Evolutionary conservation across 2,888 invertebrate genomes (phyloP).

Genomic region (Caenorhabditis parvicauda): DNA sequence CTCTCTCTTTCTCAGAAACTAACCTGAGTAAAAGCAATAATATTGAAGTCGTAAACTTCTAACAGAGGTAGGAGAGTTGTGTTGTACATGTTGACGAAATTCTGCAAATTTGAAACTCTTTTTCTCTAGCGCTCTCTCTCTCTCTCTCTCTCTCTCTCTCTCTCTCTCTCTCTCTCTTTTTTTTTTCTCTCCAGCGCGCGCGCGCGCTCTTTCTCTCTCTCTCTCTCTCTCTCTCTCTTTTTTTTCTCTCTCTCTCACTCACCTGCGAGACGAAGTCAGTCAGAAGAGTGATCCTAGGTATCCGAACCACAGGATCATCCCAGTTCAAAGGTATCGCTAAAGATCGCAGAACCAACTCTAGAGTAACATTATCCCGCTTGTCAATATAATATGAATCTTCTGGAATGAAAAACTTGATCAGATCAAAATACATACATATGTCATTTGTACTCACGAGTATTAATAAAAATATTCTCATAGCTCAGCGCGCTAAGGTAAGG

Average conservation of each 20-base stretch:
- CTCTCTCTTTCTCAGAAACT: not conserved
- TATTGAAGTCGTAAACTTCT: slow-evolving; percentile 21
- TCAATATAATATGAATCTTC: too few relatives aligned
- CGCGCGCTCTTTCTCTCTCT: too few relatives aligned
- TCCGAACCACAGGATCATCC: slow-evolving; percentile 8
- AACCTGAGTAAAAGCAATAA: slow-evolving; percentile 27
- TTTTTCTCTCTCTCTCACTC: not conserved
- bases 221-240: too few relatives aligned
- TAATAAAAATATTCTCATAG: slow-evolving; percentile 29
- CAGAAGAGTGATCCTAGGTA: slow-evolving; percentile 30
- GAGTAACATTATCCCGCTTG: slow-evolving; percentile 18
- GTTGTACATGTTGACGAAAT: slow-evolving; percentile 25
- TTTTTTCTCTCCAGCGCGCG: too few relatives aligned
- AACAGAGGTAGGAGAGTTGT: slow-evolving; percentile 12
- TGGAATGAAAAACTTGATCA: too few relatives aligned
- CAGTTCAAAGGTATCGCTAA: slow-evolving; percentile 8
- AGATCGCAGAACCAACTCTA: slow-evolving; percentile 21
- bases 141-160: too few relatives aligned
- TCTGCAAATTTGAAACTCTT: too few relatives aligned
- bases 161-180: too few relatives aligned
- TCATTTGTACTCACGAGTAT: too few relatives aligned
- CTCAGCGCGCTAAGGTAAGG: slow-evolving; percentile 22
- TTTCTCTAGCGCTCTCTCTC: too few relatives aligned
- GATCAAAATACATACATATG: too few relatives aligned
- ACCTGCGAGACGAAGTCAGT: slow-evolving; percentile 43